Evolutionary conservation across 2,888 invertebrate species (phyloP).

Genomic region (Ctenicera cuprea): DNA sequence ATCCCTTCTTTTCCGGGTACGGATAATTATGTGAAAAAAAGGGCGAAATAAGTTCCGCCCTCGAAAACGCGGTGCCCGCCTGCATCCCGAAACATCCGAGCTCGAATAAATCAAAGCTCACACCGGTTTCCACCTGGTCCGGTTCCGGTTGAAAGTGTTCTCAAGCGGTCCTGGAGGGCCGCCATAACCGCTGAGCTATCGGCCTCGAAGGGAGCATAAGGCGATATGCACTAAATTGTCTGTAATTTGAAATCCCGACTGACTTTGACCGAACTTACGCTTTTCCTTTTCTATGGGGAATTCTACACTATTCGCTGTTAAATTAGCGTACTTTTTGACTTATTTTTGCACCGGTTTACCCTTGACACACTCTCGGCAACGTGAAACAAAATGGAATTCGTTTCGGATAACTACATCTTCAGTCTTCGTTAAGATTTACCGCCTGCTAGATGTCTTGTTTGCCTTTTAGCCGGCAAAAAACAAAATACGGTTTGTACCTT

Average conservation of each 20-base stretch:
- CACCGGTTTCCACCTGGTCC: conserved; percentile 54
- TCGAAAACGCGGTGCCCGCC: conserved; percentile 1
- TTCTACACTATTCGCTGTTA: conserved; percentile 34
- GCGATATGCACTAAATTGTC: conserved; percentile 67
- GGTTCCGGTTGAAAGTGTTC: conserved; percentile 61
- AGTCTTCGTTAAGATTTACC: no score
- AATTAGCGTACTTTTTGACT: conserved; percentile 35
- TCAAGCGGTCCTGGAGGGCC: conserved; percentile 60
- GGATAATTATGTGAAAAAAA: no score
- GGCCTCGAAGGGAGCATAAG: conserved; percentile 67
- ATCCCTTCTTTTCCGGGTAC: no score
- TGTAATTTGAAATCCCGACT: conserved; percentile 63
- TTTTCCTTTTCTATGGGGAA: conserved; percentile 46
- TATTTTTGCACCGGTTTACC: conserved; percentile 3
- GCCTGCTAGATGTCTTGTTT: no score
- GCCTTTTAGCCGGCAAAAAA: no score
- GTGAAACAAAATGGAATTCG: no score
- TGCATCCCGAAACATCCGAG: not conserved
- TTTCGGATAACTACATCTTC: no score
- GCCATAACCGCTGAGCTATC: conserved; percentile 66
- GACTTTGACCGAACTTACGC: conserved; percentile 50
- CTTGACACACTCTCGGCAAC: conserved; percentile 1
- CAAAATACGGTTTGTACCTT: no score
- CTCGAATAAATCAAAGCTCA: conserved; percentile 56
- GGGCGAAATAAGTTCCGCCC: not conserved